phyloP scores from a whole-genome alignment of 2,888 invertebrate species.

The Chrysolina americana region DNA sequence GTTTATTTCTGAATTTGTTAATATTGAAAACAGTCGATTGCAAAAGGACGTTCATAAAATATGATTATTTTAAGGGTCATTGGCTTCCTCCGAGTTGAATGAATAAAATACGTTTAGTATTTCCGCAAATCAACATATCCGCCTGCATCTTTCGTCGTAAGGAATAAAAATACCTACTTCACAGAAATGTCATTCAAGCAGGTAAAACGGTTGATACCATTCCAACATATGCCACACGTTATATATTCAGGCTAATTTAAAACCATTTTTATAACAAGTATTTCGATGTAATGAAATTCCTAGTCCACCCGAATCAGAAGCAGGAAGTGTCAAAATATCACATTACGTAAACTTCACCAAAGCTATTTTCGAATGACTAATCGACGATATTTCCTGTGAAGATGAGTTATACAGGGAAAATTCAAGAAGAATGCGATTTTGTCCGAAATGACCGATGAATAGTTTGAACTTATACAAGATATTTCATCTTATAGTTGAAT shows the following conservation, averaged over 20 bases:
- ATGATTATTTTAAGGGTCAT: background rate
- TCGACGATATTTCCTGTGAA: slow-evolving; percentile 30
- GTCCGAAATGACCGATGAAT: too few species aligned
- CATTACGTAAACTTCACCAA: slow-evolving; percentile 32
- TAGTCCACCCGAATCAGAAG: slow-evolving; percentile 31
- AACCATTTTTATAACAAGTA: slow-evolving; percentile 18
- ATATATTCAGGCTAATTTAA: slow-evolving; percentile 11
- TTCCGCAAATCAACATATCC: slow-evolving; percentile 6
- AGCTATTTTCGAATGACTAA: slow-evolving; percentile 38
- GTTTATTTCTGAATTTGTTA: too few species aligned
- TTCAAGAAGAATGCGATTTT: background rate
- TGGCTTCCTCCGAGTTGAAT: background rate
- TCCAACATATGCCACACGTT: slow-evolving; percentile 22
- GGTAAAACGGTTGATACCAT: background rate
- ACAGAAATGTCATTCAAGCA: slow-evolving; percentile 5
- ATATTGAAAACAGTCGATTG: too few species aligned
- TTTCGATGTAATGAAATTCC: slow-evolving; percentile 37
- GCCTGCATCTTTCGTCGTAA: background rate
- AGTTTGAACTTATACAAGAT: too few species aligned
- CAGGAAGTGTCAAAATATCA: slow-evolving; percentile 42
- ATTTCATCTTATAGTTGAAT: too few species aligned
- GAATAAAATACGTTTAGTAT: background rate
- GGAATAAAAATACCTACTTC: slow-evolving; percentile 7
- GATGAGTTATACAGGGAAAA: slow-evolving; percentile 20
- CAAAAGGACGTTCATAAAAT: too few species aligned